phyloP scores from a whole-genome alignment of 2,888 invertebrate species.

The Eudasyphora cyanicolor region DNA sequence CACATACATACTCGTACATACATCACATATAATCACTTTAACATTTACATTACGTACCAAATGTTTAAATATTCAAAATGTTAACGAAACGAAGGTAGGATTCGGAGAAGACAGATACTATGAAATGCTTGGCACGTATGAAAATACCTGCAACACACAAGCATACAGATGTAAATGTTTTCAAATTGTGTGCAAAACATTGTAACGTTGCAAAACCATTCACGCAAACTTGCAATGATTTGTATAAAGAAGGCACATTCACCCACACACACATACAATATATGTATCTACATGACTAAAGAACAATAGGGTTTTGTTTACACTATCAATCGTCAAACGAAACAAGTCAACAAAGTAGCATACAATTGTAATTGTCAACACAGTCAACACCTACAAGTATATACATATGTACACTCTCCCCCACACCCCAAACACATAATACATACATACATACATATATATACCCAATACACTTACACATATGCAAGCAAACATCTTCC shows the following conservation, averaged over 20 bases:
- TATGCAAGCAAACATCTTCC: not conserved
- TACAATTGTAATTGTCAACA: conserved; percentile 14
- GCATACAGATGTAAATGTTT: not conserved
- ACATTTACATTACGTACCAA: conserved; percentile 21
- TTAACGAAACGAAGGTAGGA: not conserved
- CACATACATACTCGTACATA: conserved; percentile 2
- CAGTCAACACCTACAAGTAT: not conserved
- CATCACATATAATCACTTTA: conserved; percentile 8
- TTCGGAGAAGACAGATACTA: not conserved
- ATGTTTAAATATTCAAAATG: conserved; percentile 2
- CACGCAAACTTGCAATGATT: not conserved
- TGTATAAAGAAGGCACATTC: not conserved
- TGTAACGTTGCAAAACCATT: conserved; percentile 6
- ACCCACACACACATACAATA: not conserved
- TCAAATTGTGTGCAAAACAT: conserved; percentile 28
- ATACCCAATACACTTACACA: conserved; percentile 9
- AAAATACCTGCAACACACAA: not conserved
- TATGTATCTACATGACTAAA: not conserved
- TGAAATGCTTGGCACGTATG: conserved; percentile 21
- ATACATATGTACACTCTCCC: not conserved
- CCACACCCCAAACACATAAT: not conserved
- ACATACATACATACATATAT: conserved; percentile 1
- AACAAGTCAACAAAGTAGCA: conserved; percentile 12
- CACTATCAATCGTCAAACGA: not conserved
- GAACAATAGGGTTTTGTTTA: conserved; percentile 9